Conservation (phyloP, 2,113 vertebrate species). For the Nibea coibor region DNA sequence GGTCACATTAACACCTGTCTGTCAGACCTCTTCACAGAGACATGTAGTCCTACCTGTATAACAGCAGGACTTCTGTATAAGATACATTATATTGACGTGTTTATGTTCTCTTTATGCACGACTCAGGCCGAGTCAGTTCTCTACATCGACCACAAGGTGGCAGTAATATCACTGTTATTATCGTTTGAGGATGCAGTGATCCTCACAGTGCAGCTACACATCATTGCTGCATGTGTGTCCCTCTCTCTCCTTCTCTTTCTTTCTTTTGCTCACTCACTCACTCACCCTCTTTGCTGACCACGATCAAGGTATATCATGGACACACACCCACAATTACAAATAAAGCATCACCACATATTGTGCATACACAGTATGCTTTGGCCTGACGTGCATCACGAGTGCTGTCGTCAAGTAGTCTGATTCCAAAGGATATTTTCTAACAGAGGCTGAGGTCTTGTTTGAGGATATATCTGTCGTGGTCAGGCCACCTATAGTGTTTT, state of each 20-base stretch:
- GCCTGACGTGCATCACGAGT: neutral
- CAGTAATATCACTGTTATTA: constrained; percentile 65
- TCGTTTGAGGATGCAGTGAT: neutral
- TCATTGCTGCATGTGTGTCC: constrained; percentile 1
- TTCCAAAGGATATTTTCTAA: constrained; percentile 4
- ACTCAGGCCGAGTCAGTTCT: constrained; percentile 24
- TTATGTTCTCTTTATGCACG: neutral
- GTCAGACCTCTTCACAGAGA: neutral
- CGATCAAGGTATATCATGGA: constrained; percentile 10
- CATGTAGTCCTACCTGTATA: neutral
- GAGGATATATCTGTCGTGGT: neutral
- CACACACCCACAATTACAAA: neutral
- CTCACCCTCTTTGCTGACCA: constrained; percentile 10
- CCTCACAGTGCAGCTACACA: constrained; percentile 23
- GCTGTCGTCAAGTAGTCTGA: neutral
- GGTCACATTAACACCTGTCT: neutral
- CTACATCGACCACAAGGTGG: constrained; percentile 73
- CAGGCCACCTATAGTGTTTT: constrained; percentile 27
- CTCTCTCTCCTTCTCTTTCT: neutral
- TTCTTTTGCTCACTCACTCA: neutral
- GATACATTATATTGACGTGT: neutral
- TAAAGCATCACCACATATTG: neutral
- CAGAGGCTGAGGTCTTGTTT: neutral
- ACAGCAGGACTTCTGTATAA: neutral
- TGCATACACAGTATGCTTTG: neutral